Conservation (phyloP, 2,888 invertebrate genomes). For the Leptinotarsa tumamoca region DNA sequence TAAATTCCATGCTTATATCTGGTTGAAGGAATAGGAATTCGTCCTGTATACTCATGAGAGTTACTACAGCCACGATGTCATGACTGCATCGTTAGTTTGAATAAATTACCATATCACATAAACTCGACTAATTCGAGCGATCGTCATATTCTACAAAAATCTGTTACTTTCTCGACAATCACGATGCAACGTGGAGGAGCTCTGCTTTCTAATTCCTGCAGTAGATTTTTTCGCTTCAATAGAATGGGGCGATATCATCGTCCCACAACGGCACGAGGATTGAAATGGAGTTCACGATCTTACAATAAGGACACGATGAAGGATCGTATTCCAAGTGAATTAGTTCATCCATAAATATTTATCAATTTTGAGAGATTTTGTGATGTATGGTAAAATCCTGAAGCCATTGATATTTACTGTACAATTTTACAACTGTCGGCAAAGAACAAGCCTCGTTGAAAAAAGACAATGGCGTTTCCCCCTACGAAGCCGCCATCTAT, state of each 20-base stretch:
- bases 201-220: constrained; percentile 49
- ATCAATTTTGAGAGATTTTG: not conserved
- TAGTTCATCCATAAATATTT: not conserved
- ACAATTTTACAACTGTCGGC: too few relatives aligned
- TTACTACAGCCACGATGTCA: not conserved
- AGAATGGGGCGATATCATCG: constrained; percentile 35
- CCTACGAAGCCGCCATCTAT: too few relatives aligned
- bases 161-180: constrained; percentile 47
- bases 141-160: constrained; percentile 27
- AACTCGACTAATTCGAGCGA: constrained; percentile 24
- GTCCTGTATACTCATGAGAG: too few relatives aligned
- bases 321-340: not conserved
- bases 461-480: too few relatives aligned
- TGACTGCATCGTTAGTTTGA: constrained; percentile 20
- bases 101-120: constrained; percentile 26
- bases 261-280: constrained; percentile 42
- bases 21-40: too few relatives aligned
- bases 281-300: constrained; percentile 44
- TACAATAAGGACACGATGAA: constrained; percentile 15
- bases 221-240: constrained; percentile 19
- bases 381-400: not conserved
- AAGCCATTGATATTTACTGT: too few relatives aligned
- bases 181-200: constrained; percentile 38
- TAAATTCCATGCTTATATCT: too few relatives aligned
- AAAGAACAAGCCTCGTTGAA: too few relatives aligned